These are phyloP conservation scores for Nephrotoma guestfalica DNA, from an alignment of 2,888 invertebrate genomes.

Conservation along the genomic window DNA sequence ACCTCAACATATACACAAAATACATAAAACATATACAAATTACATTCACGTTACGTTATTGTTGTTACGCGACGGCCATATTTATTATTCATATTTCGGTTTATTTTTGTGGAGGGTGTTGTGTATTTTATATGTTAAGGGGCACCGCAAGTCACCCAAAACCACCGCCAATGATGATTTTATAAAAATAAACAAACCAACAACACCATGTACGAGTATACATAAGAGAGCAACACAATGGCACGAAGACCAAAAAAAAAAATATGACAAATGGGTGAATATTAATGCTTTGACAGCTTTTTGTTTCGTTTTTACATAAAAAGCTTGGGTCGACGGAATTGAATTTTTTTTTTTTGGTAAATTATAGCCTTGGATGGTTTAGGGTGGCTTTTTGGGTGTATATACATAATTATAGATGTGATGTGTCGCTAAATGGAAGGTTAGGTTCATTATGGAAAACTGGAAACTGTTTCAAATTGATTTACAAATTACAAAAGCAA, in stretches of 20 bases:
- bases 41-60: background rate
- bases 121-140: background rate
- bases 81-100: background rate
- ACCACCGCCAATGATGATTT: background rate
- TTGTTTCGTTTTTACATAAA: background rate
- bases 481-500: too few relatives aligned
- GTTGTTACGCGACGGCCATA: background rate
- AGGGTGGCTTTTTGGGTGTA: background rate
- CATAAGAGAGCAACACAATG: background rate
- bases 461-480: too few relatives aligned
- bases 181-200: background rate
- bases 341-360: background rate
- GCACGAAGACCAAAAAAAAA: background rate
- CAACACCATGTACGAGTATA: background rate
- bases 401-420: background rate
- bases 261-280: background rate
- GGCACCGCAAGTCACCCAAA: background rate
- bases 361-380: background rate
- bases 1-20: background rate
- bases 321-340: background rate
- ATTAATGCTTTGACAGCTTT: background rate
- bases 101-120: background rate
- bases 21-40: background rate
- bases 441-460: background rate
- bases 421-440: background rate